Conservation (phyloP, 1,140 invertebrate genomes). For the Magallana angulata region DNA sequence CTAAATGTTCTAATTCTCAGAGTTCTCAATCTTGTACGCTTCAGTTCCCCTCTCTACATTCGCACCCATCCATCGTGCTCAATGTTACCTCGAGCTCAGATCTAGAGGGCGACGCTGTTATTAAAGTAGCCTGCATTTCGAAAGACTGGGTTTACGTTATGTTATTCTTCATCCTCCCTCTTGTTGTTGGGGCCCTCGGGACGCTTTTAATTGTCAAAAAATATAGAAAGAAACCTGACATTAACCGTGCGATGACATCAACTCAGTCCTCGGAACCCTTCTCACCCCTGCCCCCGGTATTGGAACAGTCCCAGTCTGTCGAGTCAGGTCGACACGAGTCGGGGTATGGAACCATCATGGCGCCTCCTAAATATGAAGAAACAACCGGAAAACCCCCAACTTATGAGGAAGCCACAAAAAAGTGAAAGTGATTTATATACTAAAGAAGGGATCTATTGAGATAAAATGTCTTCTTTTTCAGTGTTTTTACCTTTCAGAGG, state of each 20-base stretch:
- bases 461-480: no score
- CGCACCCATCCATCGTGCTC: not conserved
- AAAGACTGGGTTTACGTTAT: not conserved
- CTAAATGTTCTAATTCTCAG: not conserved
- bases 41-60: not conserved
- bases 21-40: not conserved
- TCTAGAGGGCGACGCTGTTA: not conserved
- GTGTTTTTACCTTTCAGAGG: no score
- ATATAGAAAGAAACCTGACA: not conserved
- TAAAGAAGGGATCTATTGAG: not conserved
- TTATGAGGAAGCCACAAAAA: slow-evolving; percentile 14
- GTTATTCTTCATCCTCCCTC: not conserved
- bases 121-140: slow-evolving; percentile 11
- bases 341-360: not conserved
- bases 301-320: not conserved
- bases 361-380: not conserved
- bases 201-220: not conserved
- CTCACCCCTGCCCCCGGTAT: not conserved
- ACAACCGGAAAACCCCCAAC: not conserved
- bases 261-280: not conserved
- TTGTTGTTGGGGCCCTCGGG: not conserved
- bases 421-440: not conserved
- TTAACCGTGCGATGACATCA: not conserved
- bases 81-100: slow-evolving; percentile 8
- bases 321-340: not conserved